Base-by-base conservation (phyloP, 2,113 vertebrate species). In the Pollachius pollachius region DNA sequence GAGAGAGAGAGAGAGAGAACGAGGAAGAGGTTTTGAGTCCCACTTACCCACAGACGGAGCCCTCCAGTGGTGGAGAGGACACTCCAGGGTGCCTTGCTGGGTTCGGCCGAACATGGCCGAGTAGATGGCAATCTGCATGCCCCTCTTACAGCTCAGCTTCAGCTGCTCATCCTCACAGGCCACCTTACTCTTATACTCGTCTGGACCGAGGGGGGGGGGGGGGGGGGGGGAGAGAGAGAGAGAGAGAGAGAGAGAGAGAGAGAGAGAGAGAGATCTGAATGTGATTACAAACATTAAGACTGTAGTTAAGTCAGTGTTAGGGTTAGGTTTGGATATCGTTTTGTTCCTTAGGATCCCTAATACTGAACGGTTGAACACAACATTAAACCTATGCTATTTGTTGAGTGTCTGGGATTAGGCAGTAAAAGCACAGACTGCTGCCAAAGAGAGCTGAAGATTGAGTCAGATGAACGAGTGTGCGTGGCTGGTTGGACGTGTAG, bases 181-280 rank as follows among this genome's bases (percentile, higher is more conserved):
- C 76, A 94, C 94, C 86, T 95, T 96, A 74, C 93, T 95, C 87
- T 96, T 95, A 76, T 95, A 95, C 85, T 96, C 95, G 70, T 95
- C 95, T 96, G 79, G 17, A 84, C 80, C 71, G 0, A 56, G 41
- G 21, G 57, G 18, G 9, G 15, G 3, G 15, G 67, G 18, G 16
- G 27, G 52, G 19, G 62, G 12, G 23, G 41, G 52, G 62, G n/a
- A 11, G 60, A 60, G 58, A 67, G n/a, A 13, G 67, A 13, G 34
- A 41, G 37, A 48, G 67, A 60, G 57, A 61, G 30, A 48, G 30
- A 60, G 58, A 69, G 19, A 65, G n/a, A 9, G 25, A 13, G 18
- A 21, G 19, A 23, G 67, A 37, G 57, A 61, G 30, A 21, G 30
- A 68, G 30, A 69, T n/a, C 54, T 56, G 54, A 56, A 56, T 56